A percentile compares a stretch with the other conserved stretches of the same genome.
Conservation (phyloP, 2,797 vertebrate species). For the Streptopelia turtur region DNA sequence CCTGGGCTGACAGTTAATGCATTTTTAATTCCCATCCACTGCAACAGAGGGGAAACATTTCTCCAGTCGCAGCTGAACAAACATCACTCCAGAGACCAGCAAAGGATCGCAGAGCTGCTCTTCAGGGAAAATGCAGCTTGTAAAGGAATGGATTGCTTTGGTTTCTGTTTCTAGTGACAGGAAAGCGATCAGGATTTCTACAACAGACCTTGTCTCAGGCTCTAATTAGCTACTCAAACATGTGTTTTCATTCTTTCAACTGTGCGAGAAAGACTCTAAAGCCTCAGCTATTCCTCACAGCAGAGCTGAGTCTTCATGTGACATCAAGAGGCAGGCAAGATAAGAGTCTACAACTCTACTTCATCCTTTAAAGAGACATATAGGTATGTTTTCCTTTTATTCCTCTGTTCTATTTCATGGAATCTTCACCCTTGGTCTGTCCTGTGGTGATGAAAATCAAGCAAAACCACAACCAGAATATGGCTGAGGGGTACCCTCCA, state of each 20-base stretch:
- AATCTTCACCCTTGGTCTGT: neutral
- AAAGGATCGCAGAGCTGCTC: neutral
- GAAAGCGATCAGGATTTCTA: conserved; percentile 33
- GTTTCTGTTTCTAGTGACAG: conserved; percentile 3
- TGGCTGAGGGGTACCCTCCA: neutral
- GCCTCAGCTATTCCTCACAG: neutral
- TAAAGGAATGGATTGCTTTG: conserved; percentile 23
- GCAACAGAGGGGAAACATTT: neutral
- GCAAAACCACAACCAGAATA: neutral
- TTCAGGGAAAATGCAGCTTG: neutral
- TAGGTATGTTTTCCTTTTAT: neutral
- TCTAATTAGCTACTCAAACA: conserved; percentile 60
- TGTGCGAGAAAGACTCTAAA: neutral
- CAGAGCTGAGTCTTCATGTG: neutral
- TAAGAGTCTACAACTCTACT: neutral
- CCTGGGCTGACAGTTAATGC: neutral
- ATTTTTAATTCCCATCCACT: neutral
- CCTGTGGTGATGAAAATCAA: neutral
- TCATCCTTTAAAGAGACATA: neutral
- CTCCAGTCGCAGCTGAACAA: neutral
- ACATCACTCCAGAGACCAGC: neutral
- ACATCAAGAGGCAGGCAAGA: neutral
- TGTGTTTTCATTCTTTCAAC: conserved; percentile 47
- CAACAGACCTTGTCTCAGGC: neutral
- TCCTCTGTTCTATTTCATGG: neutral